Base-by-base conservation (phyloP, 2,888 invertebrate species). In the Aleiodes testaceus region DNA sequence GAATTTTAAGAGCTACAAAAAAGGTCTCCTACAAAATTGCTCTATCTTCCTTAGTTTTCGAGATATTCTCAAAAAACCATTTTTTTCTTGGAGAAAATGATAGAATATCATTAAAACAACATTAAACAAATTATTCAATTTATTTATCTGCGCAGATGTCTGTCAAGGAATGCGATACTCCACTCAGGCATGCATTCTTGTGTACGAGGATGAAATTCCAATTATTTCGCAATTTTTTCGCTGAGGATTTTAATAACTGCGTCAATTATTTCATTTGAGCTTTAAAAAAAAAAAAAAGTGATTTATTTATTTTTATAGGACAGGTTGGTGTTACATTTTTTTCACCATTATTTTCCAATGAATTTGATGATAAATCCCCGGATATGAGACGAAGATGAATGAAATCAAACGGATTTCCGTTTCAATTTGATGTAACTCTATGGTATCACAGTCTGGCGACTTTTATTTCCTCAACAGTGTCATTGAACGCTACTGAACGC, bases 381-480 rank as follows among this genome's bases (percentile, higher is more conserved):
- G 59, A 59, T 36, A n/a, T 36, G n/a, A 30, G 36, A 11, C 22
- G 6, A 20, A 22, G 26, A 67, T 49, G 44, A 53, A n/a, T 50
- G 20, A 22, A 45, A 45, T 47, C 22, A 18, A 55, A 45, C 47
- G 68, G 55, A 55, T 59, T 45, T 36, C 49, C 63, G 36, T 42
- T 66, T 47, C 22, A 63, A 55, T 63, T 44, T 50, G 45, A 47
- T 30, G 59, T 59, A 36, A 36, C 45, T 45, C 36, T 63, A 63
- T 45, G 65, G 36, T 59, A 44, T 77, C 72, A 77, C 18, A 77
- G 70, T 70, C 70, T 72, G 12, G 68, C 73, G 22, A 73, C 64
- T 36, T 73, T 72, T 50, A 75, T 76, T 70, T 77, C 77, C 16
- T 77, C 74, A 18, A 76, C 72, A 63, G 66, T 74, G 70, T 73